A percentile compares a stretch with the other conserved stretches of the same genome.
These are phyloP conservation scores for Zygogramma bicolorata DNA, from an alignment of 2,888 invertebrate genomes.

Conservation along the genomic window DNA sequence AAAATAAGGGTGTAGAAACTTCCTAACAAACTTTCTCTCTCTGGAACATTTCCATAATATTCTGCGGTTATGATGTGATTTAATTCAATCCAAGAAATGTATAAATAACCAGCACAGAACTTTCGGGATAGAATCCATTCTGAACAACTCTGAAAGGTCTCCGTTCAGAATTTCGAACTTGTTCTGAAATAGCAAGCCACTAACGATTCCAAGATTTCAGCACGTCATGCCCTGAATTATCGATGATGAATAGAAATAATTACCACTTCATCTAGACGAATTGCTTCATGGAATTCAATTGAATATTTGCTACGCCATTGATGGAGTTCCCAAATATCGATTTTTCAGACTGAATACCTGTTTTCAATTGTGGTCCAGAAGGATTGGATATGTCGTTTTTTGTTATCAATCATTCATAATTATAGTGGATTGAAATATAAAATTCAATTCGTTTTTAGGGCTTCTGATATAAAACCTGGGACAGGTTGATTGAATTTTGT, in stretches of 20 bases:
- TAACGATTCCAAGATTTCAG: not conserved
- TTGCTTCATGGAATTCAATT: not conserved
- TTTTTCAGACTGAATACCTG: too few species aligned
- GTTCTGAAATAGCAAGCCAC: not conserved
- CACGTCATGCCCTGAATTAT: not conserved
- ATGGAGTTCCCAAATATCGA: too few species aligned
- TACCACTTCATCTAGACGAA: not conserved
- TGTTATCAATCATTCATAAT: too few species aligned
- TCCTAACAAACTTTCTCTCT: not conserved
- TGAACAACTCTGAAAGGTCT: not conserved
- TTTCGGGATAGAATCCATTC: not conserved
- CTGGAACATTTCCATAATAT: not conserved
- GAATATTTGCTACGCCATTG: too few species aligned
- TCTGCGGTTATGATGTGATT: not conserved
- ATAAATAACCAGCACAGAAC: not conserved
- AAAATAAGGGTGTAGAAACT: not conserved
- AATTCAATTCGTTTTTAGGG: too few species aligned
- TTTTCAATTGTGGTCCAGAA: too few species aligned
- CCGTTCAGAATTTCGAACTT: not conserved
- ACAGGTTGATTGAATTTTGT: too few species aligned
- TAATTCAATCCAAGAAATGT: not conserved
- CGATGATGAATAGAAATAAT: not conserved
- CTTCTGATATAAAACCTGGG: too few species aligned
- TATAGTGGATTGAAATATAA: too few species aligned
- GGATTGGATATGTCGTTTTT: too few species aligned